Evolutionary conservation across 2,113 vertebrate species (phyloP).

Genomic region (Lophura nycthemera): DNA sequence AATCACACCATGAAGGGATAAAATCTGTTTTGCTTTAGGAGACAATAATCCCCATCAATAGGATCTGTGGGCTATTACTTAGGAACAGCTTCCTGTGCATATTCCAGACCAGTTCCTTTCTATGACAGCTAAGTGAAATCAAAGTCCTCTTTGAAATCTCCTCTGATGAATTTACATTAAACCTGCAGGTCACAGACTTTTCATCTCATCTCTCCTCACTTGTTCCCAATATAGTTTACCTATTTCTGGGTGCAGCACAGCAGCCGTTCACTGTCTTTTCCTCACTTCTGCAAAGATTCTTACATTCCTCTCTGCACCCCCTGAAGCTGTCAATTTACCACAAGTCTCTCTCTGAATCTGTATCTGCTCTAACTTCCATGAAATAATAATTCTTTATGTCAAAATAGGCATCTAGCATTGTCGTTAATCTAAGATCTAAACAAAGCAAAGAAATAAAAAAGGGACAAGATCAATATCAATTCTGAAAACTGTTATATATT

Average conservation of each 20-base stretch:
- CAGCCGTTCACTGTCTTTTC: background rate
- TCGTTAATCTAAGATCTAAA: background rate
- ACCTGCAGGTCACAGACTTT: accelerated
- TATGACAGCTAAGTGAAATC: background rate
- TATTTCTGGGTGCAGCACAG: background rate
- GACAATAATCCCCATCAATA: background rate
- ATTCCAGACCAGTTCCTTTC: background rate
- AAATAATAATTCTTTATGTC: background rate
- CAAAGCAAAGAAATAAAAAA: background rate
- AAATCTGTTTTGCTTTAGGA: background rate
- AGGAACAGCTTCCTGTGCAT: background rate
- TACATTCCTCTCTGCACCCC: background rate
- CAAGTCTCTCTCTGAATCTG: background rate
- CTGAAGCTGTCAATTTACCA: background rate
- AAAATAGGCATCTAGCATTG: background rate
- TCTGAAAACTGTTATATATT: background rate
- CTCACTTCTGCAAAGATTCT: background rate
- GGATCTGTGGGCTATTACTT: background rate
- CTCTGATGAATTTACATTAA: accelerated
- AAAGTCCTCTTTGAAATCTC: background rate
- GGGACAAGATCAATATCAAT: accelerated
- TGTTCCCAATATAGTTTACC: background rate
- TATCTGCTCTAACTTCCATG: background rate
- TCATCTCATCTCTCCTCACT: background rate
- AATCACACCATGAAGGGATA: background rate